Evolutionary conservation across 2,888 invertebrate genomes (phyloP).

Genomic region (Melieria picta): DNA sequence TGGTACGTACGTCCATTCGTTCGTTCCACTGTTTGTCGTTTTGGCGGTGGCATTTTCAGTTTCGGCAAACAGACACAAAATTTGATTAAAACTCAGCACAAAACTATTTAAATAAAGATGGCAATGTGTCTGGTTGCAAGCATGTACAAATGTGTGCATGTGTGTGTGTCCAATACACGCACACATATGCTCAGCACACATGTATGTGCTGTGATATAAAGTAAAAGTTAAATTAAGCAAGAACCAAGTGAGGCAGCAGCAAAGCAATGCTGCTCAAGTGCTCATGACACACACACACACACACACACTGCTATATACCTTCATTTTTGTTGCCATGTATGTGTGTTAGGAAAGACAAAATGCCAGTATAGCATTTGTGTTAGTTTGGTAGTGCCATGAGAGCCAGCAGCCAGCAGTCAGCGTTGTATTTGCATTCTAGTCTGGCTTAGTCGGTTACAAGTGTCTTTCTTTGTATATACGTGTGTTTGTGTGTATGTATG

Average conservation of each 20-base stretch:
- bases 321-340: neutral
- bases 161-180: neutral
- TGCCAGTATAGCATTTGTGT: no score
- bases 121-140: constrained; percentile 8
- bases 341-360: no score
- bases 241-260: neutral
- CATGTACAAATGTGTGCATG: neutral
- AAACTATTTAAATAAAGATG: constrained; percentile 31
- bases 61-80: constrained; percentile 5
- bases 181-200: neutral
- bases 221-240: constrained; percentile 7
- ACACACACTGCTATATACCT: neutral
- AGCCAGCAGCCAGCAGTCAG: no score
- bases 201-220: neutral
- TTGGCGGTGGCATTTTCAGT: neutral
- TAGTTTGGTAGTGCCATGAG: no score
- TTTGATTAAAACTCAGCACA: constrained; percentile 31
- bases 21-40: no score
- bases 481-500: neutral
- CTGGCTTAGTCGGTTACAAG: neutral
- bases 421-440: no score
- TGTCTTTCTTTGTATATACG: neutral
- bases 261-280: neutral
- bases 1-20: no score
- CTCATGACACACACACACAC: neutral